Conservation (phyloP, 1,140 invertebrate genomes). For the Riptortus pedestris region DNA sequence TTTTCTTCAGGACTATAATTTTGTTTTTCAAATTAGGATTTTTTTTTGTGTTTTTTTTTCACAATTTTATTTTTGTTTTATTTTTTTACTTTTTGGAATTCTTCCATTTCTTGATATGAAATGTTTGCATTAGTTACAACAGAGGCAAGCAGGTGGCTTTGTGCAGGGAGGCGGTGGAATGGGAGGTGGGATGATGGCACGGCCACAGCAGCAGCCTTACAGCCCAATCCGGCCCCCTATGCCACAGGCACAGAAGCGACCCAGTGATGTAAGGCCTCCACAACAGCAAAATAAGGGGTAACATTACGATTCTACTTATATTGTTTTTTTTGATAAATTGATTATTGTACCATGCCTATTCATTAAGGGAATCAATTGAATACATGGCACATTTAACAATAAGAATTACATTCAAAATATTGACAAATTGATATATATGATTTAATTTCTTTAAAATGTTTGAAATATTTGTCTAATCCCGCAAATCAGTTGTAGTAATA, state of each 20-base stretch:
- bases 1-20: not conserved
- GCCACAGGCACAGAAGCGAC: conserved; percentile 46
- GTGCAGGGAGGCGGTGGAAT: conserved; percentile 31
- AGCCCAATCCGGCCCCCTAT: conserved; percentile 48
- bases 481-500: too few species aligned
- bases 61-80: conserved; percentile 32
- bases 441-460: too few species aligned
- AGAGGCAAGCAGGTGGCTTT: conserved; percentile 37
- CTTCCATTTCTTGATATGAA: conserved; percentile 7
- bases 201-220: conserved; percentile 43
- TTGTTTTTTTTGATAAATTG: conserved; percentile 13
- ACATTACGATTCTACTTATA: conserved; percentile 1
- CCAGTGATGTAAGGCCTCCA: conserved; percentile 48
- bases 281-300: conserved; percentile 40
- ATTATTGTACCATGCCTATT: conserved; percentile 26
- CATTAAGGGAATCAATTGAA: conserved; percentile 29
- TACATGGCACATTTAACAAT: conserved; percentile 21
- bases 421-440: too few species aligned
- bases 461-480: too few species aligned
- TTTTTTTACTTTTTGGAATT: conserved; percentile 29
- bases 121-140: conserved; percentile 38
- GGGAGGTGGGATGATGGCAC: conserved; percentile 45
- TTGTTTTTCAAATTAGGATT: not conserved
- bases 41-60: conserved; percentile 31
- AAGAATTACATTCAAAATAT: too few species aligned